Conservation (phyloP, 2,888 invertebrate genomes). For the Phymatocera aterrima region DNA sequence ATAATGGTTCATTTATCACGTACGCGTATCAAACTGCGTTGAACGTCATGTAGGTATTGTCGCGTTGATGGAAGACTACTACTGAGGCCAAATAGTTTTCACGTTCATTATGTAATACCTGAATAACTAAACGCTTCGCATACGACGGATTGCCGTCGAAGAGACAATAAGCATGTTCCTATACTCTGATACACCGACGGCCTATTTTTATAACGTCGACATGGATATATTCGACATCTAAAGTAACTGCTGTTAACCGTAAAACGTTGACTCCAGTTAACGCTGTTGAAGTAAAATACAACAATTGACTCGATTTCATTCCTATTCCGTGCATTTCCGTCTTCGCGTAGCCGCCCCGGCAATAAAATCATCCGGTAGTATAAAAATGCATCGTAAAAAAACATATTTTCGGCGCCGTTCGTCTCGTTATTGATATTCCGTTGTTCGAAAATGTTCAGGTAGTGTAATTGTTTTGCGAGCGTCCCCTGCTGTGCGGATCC, state of each 20-base stretch:
- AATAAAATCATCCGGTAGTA: background rate
- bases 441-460: too few relatives aligned
- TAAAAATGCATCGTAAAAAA: too few relatives aligned
- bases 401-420: too few relatives aligned
- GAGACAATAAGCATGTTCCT: background rate
- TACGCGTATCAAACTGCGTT: background rate
- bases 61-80: background rate
- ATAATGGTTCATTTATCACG: constrained; percentile 23
- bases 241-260: background rate
- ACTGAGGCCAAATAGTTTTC: background rate
- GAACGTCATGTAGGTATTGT: too few relatives aligned
- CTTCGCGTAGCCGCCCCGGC: too few relatives aligned
- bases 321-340: too few relatives aligned
- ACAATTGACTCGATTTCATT: background rate
- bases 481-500: too few relatives aligned
- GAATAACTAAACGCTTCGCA: background rate
- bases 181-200: background rate
- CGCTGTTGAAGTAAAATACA: background rate
- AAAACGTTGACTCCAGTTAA: background rate
- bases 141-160: background rate
- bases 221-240: background rate
- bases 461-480: too few relatives aligned
- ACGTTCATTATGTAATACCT: background rate
- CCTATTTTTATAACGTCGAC: background rate
- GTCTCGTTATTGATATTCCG: too few relatives aligned